These are phyloP conservation scores for Aptenodytes forsteri DNA, from an alignment of 2,113 vertebrate species.

Conservation along the genomic window DNA sequence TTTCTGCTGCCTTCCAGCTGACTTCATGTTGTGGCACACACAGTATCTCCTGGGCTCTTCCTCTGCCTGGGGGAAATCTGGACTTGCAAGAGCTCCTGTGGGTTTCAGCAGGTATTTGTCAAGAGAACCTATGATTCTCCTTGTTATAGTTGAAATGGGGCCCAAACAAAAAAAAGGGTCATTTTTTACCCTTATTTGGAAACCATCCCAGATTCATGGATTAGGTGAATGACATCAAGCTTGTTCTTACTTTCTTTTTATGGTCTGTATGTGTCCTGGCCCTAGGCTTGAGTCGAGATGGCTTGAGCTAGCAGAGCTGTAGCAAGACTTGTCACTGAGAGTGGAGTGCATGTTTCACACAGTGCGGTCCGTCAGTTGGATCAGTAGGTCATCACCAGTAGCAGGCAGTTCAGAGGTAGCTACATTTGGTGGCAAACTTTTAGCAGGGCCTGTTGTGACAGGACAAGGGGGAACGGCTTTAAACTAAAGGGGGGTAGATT, in stretches of 20 bases:
- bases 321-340: neutral
- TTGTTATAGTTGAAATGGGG: neutral
- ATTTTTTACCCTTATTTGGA: neutral
- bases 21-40: rapidly evolving
- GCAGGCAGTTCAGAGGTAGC: neutral
- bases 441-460: too few species aligned
- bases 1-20: neutral
- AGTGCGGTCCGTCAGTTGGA: neutral
- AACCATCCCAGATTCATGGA: neutral
- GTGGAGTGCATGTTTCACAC: neutral
- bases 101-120: neutral
- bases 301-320: neutral
- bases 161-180: neutral
- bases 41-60: neutral
- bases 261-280: neutral
- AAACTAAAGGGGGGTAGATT: too few species aligned
- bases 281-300: neutral
- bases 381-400: neutral
- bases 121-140: neutral
- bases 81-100: neutral
- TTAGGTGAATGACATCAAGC: neutral
- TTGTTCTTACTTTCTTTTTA: neutral
- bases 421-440: neutral
- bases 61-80: neutral
- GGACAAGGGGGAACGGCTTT: too few species aligned